Evolutionary conservation across 2,797 vertebrate species (phyloP).

Genomic region (Gadopsis marmoratus): DNA sequence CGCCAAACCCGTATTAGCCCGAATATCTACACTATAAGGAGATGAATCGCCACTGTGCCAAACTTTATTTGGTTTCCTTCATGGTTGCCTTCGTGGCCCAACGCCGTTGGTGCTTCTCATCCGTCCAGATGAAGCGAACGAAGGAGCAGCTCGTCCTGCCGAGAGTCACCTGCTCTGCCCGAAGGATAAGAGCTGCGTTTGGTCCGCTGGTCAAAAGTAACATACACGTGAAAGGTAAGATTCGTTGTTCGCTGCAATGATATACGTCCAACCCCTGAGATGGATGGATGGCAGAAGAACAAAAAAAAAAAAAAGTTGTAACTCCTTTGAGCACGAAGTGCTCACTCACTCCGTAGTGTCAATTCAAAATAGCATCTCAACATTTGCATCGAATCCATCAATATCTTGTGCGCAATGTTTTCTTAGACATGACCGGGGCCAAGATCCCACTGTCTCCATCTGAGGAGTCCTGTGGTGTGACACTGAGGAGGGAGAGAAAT

Average conservation of each 20-base stretch:
- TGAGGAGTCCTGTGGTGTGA: conserved; percentile 71
- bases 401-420: not conserved
- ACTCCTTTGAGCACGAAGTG: not conserved
- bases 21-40: conserved; percentile 6
- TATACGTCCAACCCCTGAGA: not conserved
- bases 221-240: conserved; percentile 71
- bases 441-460: conserved; percentile 38
- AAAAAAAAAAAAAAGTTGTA: not conserved
- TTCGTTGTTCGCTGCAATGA: not conserved
- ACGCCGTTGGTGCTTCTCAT: conserved; percentile 5
- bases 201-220: conserved; percentile 64
- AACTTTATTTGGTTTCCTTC: conserved; percentile 22
- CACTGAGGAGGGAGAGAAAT: conserved; percentile 47
- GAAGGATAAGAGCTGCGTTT: conserved; percentile 73
- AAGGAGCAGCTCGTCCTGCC: conserved; percentile 57
- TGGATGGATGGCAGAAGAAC: too few species aligned
- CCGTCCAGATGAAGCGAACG: conserved; percentile 14
- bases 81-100: conserved; percentile 24
- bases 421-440: conserved; percentile 58
- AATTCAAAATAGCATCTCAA: not conserved
- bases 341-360: not conserved
- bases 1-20: not conserved
- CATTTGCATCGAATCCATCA: not conserved
- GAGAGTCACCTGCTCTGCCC: conserved; percentile 69
- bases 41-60: conserved; percentile 50